A percentile compares a stretch with the other conserved stretches of the same genome.
Conservation (phyloP, 2,113 vertebrate species). For the Mola mola region DNA sequence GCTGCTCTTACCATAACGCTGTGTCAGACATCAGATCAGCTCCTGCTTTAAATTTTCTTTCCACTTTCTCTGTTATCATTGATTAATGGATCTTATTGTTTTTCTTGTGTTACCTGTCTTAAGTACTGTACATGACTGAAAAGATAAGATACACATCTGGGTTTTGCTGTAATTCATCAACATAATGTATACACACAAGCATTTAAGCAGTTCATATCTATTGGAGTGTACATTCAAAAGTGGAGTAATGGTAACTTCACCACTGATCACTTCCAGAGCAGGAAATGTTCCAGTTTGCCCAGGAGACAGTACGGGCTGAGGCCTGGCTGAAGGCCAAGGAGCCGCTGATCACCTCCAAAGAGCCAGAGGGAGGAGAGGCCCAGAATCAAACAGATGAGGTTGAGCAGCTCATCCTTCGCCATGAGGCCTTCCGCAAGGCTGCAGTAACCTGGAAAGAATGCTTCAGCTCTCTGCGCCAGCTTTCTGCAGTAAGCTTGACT, state of each 20-base stretch:
- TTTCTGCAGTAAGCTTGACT: slow-evolving; percentile 82
- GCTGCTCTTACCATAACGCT: slow-evolving; percentile 12
- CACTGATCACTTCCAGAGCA: slow-evolving; percentile 78
- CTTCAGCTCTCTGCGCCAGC: slow-evolving; percentile 89
- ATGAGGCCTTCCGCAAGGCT: slow-evolving; percentile 92
- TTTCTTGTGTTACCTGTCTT: too few relatives aligned
- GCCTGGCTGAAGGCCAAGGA: slow-evolving; percentile 91
- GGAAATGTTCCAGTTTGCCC: slow-evolving; percentile 88
- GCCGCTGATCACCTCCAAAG: slow-evolving; percentile 80
- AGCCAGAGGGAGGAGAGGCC: slow-evolving; percentile 79
- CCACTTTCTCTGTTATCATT: slow-evolving; percentile 20
- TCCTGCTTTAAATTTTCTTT: slow-evolving; percentile 18
- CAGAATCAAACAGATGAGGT: slow-evolving; percentile 89
- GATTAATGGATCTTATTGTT: slow-evolving; percentile 22
- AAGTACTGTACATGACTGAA: background rate
- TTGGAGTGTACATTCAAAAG: slow-evolving; percentile 4
- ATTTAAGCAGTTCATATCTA: slow-evolving; percentile 1
- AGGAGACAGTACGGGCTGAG: slow-evolving; percentile 87
- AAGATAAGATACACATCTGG: background rate
- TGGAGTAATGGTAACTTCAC: slow-evolving; percentile 14
- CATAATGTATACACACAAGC: background rate
- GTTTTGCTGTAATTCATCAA: background rate
- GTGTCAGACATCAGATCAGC: slow-evolving; percentile 29
- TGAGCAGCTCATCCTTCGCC: slow-evolving; percentile 92
- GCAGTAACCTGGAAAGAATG: slow-evolving; percentile 92